phyloP scores from a whole-genome alignment of 2,888 invertebrate genomes.

The Dolichopus griseipennis region DNA sequence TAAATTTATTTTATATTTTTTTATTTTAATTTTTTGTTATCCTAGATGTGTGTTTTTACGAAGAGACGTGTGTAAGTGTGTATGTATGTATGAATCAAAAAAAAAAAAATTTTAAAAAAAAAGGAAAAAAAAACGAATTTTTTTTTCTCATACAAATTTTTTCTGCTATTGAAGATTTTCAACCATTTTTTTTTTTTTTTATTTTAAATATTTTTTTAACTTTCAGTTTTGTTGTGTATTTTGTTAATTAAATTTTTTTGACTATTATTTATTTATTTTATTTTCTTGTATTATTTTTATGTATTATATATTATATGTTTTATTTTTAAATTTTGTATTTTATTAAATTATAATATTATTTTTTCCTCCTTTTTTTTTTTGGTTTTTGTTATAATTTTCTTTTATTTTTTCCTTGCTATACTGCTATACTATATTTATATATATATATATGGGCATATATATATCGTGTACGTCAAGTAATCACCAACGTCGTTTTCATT shows the following conservation, averaged over 20 bases:
- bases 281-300: neutral
- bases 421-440: no score
- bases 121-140: neutral
- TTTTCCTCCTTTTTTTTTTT: neutral
- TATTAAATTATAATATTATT: neutral
- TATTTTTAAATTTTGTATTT: neutral
- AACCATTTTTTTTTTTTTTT: neutral
- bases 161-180: slow-evolving; percentile 5
- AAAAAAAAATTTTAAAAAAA: neutral
- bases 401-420: neutral
- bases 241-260: neutral
- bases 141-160: neutral
- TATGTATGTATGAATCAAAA: neutral
- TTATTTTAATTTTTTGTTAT: no score
- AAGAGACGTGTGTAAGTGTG: neutral
- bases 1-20: no score
- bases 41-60: neutral
- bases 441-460: no score
- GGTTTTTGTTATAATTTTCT: neutral
- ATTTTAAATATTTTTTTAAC: no score
- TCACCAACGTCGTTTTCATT: neutral
- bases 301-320: no score
- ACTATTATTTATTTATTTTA: no score
- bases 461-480: slow-evolving; percentile 6
- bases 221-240: neutral